Evolutionary conservation across 2,113 vertebrate species (phyloP).

Genomic region (Centropristis striata): DNA sequence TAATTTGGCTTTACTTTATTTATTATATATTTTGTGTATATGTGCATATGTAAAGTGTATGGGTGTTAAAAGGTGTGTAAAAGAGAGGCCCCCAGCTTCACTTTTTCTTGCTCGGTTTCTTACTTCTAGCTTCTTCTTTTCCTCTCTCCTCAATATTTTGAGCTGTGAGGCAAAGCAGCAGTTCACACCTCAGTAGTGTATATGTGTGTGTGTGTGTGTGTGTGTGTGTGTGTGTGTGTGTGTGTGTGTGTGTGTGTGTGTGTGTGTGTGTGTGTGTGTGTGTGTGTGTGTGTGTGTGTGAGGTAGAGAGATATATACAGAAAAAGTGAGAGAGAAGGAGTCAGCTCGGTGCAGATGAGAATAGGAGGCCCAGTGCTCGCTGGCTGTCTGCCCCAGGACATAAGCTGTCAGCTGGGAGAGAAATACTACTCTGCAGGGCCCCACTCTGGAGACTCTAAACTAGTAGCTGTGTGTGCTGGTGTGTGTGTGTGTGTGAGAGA

Average conservation of each 20-base stretch:
- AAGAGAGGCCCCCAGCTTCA: background rate
- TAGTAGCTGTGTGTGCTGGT: slow-evolving; percentile 27
- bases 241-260: slow-evolving; percentile 3
- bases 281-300: slow-evolving; percentile 1
- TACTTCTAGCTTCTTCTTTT: background rate
- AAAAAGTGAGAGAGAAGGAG: slow-evolving; percentile 1
- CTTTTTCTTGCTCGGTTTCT: slow-evolving; percentile 1
- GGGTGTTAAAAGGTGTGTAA: background rate
- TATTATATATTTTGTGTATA: background rate
- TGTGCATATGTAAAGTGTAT: background rate
- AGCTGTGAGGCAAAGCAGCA: slow-evolving; percentile 9
- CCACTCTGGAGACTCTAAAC: slow-evolving; percentile 43
- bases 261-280: slow-evolving; percentile 4
- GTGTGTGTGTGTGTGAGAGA: background rate
- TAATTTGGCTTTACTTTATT: too few relatives aligned
- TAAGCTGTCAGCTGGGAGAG: slow-evolving; percentile 72
- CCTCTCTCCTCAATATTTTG: slow-evolving; percentile 6
- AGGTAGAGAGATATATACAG: background rate
- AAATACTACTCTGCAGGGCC: slow-evolving; percentile 61
- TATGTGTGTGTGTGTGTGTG: slow-evolving; percentile 10
- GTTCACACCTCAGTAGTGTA: slow-evolving; percentile 4
- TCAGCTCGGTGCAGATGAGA: slow-evolving; percentile 43
- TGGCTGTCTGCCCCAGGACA: slow-evolving; percentile 66
- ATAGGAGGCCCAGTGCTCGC: slow-evolving; percentile 31
- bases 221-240: background rate